Base-by-base conservation (phyloP, 2,797 vertebrate species). In the Gambusia yucatana region DNA sequence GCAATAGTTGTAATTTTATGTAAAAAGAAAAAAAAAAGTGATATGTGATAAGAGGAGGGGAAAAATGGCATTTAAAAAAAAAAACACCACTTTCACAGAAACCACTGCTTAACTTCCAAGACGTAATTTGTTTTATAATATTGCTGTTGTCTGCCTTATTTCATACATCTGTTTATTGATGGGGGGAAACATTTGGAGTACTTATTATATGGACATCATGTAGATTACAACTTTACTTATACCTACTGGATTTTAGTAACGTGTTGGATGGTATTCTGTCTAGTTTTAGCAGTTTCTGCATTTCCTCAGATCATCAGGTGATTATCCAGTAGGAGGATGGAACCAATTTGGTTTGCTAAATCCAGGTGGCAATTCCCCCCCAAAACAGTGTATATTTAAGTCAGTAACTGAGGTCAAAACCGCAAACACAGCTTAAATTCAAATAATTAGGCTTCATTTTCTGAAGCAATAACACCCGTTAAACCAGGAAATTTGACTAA, bases 1-100 rank as follows among this genome's bases (percentile, higher is more conserved):
- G 50, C 65, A 80, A 71, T 44, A 59, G 50, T 20, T 57, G 41
- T 70, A 43, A 70, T 75, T 57, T 57, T 28, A 70, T 52, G 30
- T 70, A 6, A 61, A 48, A 48, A 6, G 33, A 50, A 25, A 25
- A 25, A 50, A 52, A 25, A 25, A 46, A 1, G 46, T 44, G 17
- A 55, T 36, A 70, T 39, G 6, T 61, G 52, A 25, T 63, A n/a
- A 63, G 6, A 16, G 43, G 43, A 28, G 25, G 9, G 9, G 2
- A 25, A 65, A 65, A 39, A 25, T 2, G 41, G 9, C 10, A 25
- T 69, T 41, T 9, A 2, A 25, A 69, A 43, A 25, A 69, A 43
- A 25, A 6, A 10, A 13, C 1, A n/a, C 22, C 2, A 44, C 1
- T 46, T 28, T 70, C n/a, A 70, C 43, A 70, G 43, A n/a, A 70